These are phyloP conservation scores for Spilosoma lubricipeda DNA, from an alignment of 2,888 invertebrate species.

Conservation along the genomic window DNA sequence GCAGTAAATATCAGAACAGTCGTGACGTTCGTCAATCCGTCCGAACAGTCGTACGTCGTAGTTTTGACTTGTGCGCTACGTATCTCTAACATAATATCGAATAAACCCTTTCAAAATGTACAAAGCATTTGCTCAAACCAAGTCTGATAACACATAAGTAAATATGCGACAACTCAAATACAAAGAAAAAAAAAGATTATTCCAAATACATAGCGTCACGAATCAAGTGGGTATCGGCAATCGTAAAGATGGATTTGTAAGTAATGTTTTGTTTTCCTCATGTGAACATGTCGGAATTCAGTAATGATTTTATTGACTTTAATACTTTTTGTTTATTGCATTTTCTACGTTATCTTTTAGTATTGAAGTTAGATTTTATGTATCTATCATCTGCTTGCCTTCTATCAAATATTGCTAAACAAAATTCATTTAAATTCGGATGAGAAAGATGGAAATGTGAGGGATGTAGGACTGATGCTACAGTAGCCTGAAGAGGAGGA, in stretches of 20 bases:
- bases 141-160: constrained; percentile 27
- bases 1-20: no score
- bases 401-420: no score
- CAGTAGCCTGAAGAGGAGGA: no score
- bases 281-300: neutral
- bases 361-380: neutral
- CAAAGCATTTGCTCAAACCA: neutral
- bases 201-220: constrained; percentile 27
- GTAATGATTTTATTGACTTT: neutral
- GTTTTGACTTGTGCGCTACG: no score
- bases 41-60: no score
- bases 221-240: constrained; percentile 20
- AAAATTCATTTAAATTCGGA: no score
- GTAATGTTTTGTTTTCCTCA: constrained; percentile 13
- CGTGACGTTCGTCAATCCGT: no score
- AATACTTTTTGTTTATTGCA: neutral
- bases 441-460: no score
- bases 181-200: constrained; percentile 21
- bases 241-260: constrained; percentile 26
- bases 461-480: no score
- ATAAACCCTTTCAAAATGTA: neutral
- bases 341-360: neutral
- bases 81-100: neutral
- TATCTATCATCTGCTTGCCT: no score
- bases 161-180: constrained; percentile 33